phyloP scores from a whole-genome alignment of 2,888 invertebrate genomes.

The Habroteleia sp. region DNA sequence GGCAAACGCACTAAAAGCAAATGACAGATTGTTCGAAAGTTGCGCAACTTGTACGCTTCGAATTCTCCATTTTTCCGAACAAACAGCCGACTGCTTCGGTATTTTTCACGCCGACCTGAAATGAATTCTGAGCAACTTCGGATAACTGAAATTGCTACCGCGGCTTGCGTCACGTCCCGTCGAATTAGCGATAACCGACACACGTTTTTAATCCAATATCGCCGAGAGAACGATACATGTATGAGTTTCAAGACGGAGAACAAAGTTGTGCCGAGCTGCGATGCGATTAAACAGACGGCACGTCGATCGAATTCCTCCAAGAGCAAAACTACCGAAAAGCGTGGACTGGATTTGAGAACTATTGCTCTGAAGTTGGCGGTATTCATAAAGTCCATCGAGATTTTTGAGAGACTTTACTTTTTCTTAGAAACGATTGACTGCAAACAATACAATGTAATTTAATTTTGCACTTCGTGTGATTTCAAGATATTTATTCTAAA shows the following conservation, averaged over 20 bases:
- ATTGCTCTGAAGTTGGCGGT: too few species aligned
- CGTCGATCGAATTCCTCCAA: too few species aligned
- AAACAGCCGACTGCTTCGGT: conserved; percentile 42
- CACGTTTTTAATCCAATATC: conserved; percentile 62
- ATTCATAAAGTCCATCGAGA: too few species aligned
- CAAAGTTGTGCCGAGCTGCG: conserved; percentile 13
- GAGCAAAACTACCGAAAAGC: too few species aligned
- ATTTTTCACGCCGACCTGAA: conserved; percentile 54
- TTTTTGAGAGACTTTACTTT: too few species aligned
- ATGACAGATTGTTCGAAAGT: conserved; percentile 53
- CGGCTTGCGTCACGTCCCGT: conserved; percentile 46
- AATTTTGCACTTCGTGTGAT: too few species aligned
- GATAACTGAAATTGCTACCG: conserved; percentile 51
- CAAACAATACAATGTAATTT: too few species aligned
- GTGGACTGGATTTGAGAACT: too few species aligned
- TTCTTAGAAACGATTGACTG: too few species aligned
- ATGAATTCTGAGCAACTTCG: conserved; percentile 23
- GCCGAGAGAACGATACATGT: conserved; percentile 26
- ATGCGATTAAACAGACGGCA: conserved; percentile 7
- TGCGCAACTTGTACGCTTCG: conserved; percentile 35
- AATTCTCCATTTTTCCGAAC: conserved; percentile 36
- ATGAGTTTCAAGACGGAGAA: conserved; percentile 18
- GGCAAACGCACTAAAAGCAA: conserved; percentile 29
- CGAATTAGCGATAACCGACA: conserved; percentile 45
- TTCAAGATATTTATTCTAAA: too few species aligned